phyloP scores from a whole-genome alignment of 2,888 invertebrate species.

The Hedychridium roseum region DNA sequence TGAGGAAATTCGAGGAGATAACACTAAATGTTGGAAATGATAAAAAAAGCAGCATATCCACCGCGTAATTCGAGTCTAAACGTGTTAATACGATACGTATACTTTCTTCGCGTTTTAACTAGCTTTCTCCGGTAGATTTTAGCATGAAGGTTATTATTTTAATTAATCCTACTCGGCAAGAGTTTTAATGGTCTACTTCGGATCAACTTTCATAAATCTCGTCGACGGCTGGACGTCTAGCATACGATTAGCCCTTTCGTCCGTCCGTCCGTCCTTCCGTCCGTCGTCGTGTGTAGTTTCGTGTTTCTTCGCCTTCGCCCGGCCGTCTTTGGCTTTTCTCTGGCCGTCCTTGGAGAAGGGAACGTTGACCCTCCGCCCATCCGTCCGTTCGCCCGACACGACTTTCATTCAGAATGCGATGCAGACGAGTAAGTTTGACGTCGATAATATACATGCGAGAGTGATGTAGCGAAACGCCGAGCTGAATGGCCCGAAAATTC shows the following conservation, averaged over 20 bases:
- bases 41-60: no score
- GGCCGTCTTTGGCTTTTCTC: constrained; percentile 25
- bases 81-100: no score
- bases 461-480: constrained; percentile 31
- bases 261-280: not conserved
- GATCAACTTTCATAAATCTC: no score
- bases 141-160: no score
- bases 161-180: no score
- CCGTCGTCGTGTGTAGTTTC: not conserved
- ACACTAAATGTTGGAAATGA: no score
- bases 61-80: no score
- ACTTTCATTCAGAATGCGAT: constrained; percentile 43
- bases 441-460: constrained; percentile 32
- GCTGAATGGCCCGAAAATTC: not conserved
- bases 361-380: constrained; percentile 36
- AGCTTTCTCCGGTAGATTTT: no score
- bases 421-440: constrained; percentile 23
- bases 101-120: no score
- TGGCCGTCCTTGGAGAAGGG: constrained; percentile 39
- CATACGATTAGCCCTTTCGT: not conserved
- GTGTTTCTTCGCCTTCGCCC: not conserved
- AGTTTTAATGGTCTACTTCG: no score
- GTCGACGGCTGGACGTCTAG: no score
- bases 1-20: no score
- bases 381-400: constrained; percentile 22